Percentiles rank a stretch among this genome's conserved stretches.
Evolutionary conservation across 2,888 invertebrate species (phyloP).

Genomic region (Psylliodes chrysocephalus): DNA sequence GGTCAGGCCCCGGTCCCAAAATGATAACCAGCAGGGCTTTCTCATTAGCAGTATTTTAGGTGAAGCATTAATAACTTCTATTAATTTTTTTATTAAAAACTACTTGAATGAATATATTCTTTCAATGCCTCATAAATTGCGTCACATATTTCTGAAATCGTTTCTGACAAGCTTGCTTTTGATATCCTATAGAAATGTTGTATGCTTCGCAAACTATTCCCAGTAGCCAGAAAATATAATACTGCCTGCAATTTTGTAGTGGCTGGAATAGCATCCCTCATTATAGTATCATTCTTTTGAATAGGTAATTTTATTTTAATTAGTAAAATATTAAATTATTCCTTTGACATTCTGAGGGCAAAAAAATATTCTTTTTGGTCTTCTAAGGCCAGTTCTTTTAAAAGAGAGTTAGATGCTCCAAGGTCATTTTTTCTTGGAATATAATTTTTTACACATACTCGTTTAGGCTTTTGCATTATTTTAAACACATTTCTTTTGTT

Average conservation of each 20-base stretch:
- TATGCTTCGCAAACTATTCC: background rate
- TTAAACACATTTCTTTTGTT: no score
- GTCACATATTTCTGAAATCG: background rate
- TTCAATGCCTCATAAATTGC: constrained; percentile 2
- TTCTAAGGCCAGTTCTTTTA: background rate
- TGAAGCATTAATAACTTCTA: background rate
- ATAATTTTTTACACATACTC: background rate
- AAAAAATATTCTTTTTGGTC: no score
- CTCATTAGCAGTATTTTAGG: background rate
- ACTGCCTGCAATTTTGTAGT: background rate
- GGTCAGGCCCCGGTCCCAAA: no score
- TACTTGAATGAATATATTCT: background rate
- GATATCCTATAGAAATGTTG: no score
- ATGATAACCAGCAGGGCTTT: no score
- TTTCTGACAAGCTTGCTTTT: background rate
- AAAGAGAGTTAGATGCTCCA: background rate
- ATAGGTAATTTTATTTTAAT: background rate
- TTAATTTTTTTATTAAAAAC: background rate
- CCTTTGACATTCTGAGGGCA: no score
- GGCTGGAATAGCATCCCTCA: background rate
- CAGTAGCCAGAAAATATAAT: constrained; percentile 4
- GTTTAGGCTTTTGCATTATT: background rate
- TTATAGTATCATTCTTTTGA: background rate
- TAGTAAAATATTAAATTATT: background rate
- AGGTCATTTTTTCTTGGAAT: background rate